Evolutionary conservation across 2,797 vertebrate species (phyloP).

Genomic region (Chrosomus eos): DNA sequence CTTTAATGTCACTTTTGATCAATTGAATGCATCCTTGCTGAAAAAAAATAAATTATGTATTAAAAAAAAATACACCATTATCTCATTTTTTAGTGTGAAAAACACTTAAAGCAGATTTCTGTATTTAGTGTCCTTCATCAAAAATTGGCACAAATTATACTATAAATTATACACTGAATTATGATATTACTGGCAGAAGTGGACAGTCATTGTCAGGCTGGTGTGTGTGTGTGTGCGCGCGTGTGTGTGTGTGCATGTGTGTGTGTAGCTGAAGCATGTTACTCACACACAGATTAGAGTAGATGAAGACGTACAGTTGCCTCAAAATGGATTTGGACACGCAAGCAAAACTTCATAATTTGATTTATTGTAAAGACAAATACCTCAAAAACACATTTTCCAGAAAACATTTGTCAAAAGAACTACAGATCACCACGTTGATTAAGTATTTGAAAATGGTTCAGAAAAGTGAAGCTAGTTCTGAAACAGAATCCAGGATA

Average conservation of each 20-base stretch:
- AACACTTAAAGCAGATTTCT: neutral
- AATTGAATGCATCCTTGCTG: neutral
- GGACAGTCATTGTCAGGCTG: neutral
- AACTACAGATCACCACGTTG: neutral
- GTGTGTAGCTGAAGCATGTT: conserved; percentile 4
- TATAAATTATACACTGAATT: neutral
- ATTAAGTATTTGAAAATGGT: neutral
- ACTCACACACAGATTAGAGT: conserved; percentile 33
- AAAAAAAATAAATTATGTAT: no score
- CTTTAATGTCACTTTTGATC: neutral
- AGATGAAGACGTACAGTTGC: neutral
- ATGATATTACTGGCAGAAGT: neutral
- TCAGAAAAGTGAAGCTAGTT: neutral
- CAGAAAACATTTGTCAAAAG: neutral
- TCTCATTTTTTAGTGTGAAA: neutral
- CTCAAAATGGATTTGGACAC: neutral
- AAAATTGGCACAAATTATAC: no score
- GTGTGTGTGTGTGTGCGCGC: no score
- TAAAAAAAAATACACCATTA: neutral
- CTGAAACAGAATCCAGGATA: neutral
- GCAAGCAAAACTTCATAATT: neutral
- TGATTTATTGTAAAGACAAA: neutral
- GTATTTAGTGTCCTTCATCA: neutral
- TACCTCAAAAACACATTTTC: neutral
- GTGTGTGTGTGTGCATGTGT: no score